phyloP scores from a whole-genome alignment of 2,797 vertebrate genomes.

The Parauchenoglanis punctatus region DNA sequence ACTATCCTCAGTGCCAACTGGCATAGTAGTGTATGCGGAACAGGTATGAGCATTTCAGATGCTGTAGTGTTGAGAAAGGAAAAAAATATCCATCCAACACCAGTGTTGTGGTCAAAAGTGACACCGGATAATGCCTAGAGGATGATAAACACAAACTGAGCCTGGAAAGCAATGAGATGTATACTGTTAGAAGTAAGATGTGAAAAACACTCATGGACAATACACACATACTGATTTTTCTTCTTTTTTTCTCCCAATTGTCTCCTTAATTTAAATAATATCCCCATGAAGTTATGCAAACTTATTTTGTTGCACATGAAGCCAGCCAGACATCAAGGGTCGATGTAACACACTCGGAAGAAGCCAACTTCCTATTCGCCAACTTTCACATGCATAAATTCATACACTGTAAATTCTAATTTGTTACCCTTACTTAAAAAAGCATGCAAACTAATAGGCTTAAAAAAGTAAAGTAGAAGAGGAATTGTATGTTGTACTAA shows the following conservation, averaged over 20 bases:
- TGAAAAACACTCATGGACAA: background rate
- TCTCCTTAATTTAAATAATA: background rate
- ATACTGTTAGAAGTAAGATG: background rate
- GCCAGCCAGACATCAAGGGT: background rate
- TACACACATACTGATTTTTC: no score
- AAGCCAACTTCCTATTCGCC: background rate
- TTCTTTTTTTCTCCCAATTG: background rate
- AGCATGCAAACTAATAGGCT: no score
- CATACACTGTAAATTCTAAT: no score
- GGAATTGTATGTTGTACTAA: no score
- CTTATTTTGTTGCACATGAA: background rate
- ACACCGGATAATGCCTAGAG: background rate
- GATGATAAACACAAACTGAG: background rate
- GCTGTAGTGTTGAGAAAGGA: background rate
- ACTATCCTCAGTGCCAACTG: background rate
- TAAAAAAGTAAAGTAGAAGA: no score
- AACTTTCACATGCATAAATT: background rate
- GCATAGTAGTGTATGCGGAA: background rate
- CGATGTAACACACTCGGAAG: background rate
- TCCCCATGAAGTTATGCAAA: no score
- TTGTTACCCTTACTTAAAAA: no score
- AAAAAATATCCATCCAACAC: background rate
- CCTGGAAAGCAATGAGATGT: background rate
- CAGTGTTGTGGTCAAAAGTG: background rate
- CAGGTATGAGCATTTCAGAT: background rate